These are phyloP conservation scores for Amphiprion percula DNA, from an alignment of 2,113 vertebrate species.

Conservation along the genomic window DNA sequence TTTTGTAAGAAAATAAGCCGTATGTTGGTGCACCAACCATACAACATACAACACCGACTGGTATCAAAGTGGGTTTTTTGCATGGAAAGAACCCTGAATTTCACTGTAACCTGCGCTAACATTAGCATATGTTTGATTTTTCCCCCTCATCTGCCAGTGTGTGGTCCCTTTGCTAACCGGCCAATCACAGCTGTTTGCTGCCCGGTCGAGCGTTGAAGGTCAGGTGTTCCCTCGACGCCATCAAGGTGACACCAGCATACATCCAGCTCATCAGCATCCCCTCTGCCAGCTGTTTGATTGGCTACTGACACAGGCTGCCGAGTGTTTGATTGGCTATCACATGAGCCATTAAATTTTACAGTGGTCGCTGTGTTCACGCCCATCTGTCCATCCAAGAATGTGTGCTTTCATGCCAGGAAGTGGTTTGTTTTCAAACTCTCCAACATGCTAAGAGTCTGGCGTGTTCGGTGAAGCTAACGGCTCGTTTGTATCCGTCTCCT, in stretches of 20 bases:
- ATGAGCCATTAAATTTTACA: slow-evolving; percentile 65
- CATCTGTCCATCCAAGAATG: slow-evolving; percentile 34
- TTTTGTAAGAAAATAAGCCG: background rate
- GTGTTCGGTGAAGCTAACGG: slow-evolving; percentile 22
- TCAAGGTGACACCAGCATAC: slow-evolving; percentile 55
- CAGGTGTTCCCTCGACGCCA: slow-evolving; percentile 21
- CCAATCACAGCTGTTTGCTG: background rate
- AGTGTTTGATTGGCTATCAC: slow-evolving; percentile 60
- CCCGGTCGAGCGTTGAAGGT: slow-evolving; percentile 19
- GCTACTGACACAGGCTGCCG: slow-evolving; percentile 45
- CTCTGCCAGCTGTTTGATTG: slow-evolving; percentile 54
- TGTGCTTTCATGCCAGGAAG: background rate
- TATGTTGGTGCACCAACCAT: background rate
- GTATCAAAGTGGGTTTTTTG: background rate
- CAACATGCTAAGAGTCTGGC: background rate
- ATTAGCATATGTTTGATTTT: background rate
- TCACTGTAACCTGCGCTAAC: slow-evolving; percentile 2
- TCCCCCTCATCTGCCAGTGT: background rate
- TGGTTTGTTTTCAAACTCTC: background rate
- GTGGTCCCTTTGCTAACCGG: background rate
- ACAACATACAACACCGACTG: background rate
- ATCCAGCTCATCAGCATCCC: slow-evolving; percentile 26
- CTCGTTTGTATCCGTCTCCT: slow-evolving; percentile 23
- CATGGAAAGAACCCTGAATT: background rate
- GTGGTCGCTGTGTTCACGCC: slow-evolving; percentile 27